These are phyloP conservation scores for Carollia perspicillata DNA, from an alignment of 2,113 vertebrate species.

Conservation along the genomic window DNA sequence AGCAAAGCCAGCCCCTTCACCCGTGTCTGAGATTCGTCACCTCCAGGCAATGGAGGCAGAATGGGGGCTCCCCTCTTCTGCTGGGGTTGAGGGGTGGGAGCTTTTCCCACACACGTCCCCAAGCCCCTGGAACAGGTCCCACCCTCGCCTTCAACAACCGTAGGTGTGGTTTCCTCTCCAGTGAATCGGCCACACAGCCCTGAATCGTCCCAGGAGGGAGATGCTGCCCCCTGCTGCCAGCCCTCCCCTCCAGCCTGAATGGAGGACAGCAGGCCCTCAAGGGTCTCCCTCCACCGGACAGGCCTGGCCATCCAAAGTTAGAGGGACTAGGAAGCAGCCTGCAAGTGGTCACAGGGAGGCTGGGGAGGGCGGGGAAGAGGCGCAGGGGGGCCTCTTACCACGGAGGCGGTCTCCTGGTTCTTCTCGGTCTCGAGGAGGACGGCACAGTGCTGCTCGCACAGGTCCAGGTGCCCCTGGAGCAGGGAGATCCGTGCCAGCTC, in stretches of 20 bases:
- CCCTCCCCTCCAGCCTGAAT: background rate
- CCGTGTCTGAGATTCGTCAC: background rate
- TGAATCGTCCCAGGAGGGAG: background rate
- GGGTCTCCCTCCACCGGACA: background rate
- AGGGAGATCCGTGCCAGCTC: conserved; percentile 79
- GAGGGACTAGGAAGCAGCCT: background rate
- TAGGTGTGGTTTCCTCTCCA: background rate
- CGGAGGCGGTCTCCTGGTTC: conserved; percentile 58
- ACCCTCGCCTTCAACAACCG: background rate
- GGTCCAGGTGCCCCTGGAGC: conserved; percentile 79
- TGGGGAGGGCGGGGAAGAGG: background rate
- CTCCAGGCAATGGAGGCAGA: background rate
- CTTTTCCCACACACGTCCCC: background rate
- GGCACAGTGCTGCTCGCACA: conserved; percentile 78
- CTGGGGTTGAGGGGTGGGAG: background rate
- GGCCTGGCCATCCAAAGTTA: background rate
- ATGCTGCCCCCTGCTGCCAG: conserved; percentile 43
- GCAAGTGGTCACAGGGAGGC: background rate
- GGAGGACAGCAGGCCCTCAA: background rate
- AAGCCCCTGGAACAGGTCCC: background rate
- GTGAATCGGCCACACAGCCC: background rate
- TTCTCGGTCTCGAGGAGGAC: conserved; percentile 71
- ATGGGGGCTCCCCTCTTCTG: background rate
- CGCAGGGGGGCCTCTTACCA: conserved; percentile 66
- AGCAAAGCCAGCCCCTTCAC: background rate